Evolutionary conservation across 2,888 invertebrate genomes (phyloP).

Genomic region (Pollenia amentaria): DNA sequence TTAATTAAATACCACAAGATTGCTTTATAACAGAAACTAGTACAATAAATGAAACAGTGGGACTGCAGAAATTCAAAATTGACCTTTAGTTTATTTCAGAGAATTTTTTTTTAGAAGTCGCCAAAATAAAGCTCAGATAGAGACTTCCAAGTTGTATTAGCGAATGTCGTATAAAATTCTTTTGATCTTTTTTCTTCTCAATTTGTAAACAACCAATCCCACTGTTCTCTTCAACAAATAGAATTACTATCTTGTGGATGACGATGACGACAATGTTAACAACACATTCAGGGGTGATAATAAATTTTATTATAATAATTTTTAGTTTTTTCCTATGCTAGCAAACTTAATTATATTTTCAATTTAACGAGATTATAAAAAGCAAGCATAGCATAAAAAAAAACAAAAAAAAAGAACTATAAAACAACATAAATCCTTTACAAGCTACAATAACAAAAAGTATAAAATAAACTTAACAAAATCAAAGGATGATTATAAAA

Average conservation of each 20-base stretch:
- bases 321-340: slow-evolving; percentile 44
- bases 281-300: slow-evolving; percentile 52
- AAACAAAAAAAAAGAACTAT: slow-evolving; percentile 3
- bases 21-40: not conserved
- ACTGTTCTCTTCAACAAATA: slow-evolving; percentile 39
- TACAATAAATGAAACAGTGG: slow-evolving; percentile 30
- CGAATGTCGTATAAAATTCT: too few relatives aligned
- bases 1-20: slow-evolving; percentile 54
- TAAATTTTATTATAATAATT: slow-evolving; percentile 60
- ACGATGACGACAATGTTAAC: slow-evolving; percentile 41
- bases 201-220: not conserved
- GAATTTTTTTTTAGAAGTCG: too few relatives aligned
- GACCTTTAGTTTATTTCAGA: too few relatives aligned
- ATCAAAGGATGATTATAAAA: not conserved
- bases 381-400: slow-evolving; percentile 47
- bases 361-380: slow-evolving; percentile 61
- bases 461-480: not conserved
- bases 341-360: slow-evolving; percentile 69
- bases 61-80: not conserved
- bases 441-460: not conserved
- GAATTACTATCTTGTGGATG: slow-evolving; percentile 35
- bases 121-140: too few relatives aligned
- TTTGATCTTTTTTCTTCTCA: not conserved
- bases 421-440: not conserved
- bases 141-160: too few relatives aligned